Percentiles rank a stretch among this genome's conserved stretches.
These are phyloP conservation scores for Unio delphinus DNA, from an alignment of 2,888 invertebrate species.

Conservation along the genomic window DNA sequence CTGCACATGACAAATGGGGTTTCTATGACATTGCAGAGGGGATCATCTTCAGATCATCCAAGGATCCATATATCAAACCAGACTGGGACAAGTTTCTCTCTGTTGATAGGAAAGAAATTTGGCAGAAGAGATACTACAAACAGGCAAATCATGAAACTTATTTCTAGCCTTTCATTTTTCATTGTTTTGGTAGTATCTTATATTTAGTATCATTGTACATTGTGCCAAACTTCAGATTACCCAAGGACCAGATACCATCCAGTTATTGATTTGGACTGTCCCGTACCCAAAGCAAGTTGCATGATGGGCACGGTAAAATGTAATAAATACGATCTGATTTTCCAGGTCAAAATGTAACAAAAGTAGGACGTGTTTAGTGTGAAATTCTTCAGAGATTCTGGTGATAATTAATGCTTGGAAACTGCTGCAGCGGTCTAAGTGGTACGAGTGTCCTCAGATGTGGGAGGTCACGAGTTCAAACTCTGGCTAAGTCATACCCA, in stretches of 20 bases:
- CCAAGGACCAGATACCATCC: neutral
- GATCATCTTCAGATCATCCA: slow-evolving; percentile 50
- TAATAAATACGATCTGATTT: no score
- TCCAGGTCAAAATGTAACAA: no score
- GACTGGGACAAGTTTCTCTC: slow-evolving; percentile 64
- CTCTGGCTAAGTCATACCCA: no score
- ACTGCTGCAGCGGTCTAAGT: no score
- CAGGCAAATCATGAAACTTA: slow-evolving; percentile 28
- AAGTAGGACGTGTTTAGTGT: no score
- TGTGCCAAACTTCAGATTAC: neutral
- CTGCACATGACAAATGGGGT: slow-evolving; percentile 59
- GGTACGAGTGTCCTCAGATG: no score
- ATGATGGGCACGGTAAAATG: no score
- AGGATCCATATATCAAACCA: slow-evolving; percentile 47
- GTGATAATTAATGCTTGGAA: no score
- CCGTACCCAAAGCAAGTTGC: neutral
- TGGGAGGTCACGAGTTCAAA: no score
- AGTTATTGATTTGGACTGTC: neutral
- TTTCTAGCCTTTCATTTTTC: neutral
- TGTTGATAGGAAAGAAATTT: slow-evolving; percentile 64
- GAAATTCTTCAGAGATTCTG: no score
- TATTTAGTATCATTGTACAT: neutral
- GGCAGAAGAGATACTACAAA: slow-evolving; percentile 60
- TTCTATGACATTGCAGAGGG: slow-evolving; percentile 66
- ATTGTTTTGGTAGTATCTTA: neutral